Percentiles rank a stretch among this genome's conserved stretches.
Conservation (phyloP, 2,888 invertebrate species). For the Parnassius apollo region DNA sequence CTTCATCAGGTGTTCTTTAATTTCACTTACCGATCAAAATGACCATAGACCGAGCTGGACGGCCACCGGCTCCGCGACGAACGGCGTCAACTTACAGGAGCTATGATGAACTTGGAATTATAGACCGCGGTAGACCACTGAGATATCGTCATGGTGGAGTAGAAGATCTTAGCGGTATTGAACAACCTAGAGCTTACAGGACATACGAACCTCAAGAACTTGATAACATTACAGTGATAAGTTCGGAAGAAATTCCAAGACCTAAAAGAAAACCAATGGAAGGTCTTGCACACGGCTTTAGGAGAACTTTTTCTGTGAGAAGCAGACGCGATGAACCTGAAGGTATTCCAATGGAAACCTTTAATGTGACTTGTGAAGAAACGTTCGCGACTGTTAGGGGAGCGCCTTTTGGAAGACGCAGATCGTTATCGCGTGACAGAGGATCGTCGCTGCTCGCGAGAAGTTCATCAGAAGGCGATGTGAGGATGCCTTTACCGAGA, state of each 20-base stretch:
- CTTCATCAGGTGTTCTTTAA: conserved; percentile 62
- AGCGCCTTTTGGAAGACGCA: conserved; percentile 69
- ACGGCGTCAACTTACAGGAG: conserved; percentile 73
- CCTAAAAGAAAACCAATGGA: conserved; percentile 69
- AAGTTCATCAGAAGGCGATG: conserved; percentile 87
- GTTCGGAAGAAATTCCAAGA: conserved; percentile 70
- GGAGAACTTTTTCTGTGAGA: conserved; percentile 71
- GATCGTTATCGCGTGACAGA: conserved; percentile 75
- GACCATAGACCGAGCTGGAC: conserved; percentile 71
- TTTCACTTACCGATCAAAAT: conserved; percentile 49
- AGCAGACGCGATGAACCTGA: conserved; percentile 62
- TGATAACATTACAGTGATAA: conserved; percentile 72
- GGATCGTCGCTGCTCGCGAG: conserved; percentile 79
- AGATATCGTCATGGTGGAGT: conserved; percentile 67
- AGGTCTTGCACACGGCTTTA: conserved; percentile 67
- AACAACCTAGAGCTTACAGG: conserved; percentile 51
- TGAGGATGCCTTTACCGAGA: conserved; percentile 67
- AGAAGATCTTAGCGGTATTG: conserved; percentile 67
- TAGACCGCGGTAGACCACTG: conserved; percentile 63
- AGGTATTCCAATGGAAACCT: conserved; percentile 68
- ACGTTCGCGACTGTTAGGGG: conserved; percentile 71
- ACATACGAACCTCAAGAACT: conserved; percentile 57
- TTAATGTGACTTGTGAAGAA: conserved; percentile 59
- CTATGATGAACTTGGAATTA: conserved; percentile 69
- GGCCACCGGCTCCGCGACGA: conserved; percentile 68